Evolutionary conservation across 1,140 invertebrate genomes (phyloP).

Genomic region (honey bee (Apis mellifera)): DNA sequence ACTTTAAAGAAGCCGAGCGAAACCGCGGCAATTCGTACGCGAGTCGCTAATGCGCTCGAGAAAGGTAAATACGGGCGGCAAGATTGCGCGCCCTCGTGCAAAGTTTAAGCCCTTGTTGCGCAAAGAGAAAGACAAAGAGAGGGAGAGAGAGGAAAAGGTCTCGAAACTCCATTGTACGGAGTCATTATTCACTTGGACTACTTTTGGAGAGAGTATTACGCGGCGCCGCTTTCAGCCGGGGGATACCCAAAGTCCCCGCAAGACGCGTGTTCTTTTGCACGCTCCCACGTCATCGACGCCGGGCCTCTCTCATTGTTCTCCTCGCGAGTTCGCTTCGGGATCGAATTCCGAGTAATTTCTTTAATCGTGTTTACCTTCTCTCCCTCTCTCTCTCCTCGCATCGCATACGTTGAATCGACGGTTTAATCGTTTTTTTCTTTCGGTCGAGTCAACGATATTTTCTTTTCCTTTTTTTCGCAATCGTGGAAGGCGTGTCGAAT

Average conservation of each 20-base stretch:
- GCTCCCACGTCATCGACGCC: background rate
- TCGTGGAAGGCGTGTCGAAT: background rate
- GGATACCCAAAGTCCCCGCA: background rate
- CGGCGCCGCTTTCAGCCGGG: slow-evolving; percentile 12
- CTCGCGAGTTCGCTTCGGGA: background rate
- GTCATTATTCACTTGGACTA: slow-evolving; percentile 71
- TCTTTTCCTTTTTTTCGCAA: background rate
- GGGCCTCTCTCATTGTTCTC: background rate
- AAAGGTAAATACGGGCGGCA: slow-evolving; percentile 31
- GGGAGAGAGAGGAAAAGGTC: background rate
- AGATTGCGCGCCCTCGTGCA: background rate
- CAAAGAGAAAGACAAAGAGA: background rate
- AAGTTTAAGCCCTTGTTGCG: background rate
- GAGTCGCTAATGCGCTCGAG: slow-evolving; percentile 24
- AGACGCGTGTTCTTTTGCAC: slow-evolving; percentile 22
- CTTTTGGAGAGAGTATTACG: slow-evolving; percentile 66
- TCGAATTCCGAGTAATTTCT: background rate
- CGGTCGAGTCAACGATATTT: background rate
- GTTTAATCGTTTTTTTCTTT: too few relatives aligned
- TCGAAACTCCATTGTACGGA: slow-evolving; percentile 60
- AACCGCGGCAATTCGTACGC: background rate
- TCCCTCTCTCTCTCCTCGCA: background rate
- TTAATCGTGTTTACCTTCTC: background rate
- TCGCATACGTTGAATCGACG: too few relatives aligned
- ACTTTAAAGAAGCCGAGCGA: background rate